phyloP scores from a whole-genome alignment of 2,888 invertebrate genomes.

The Calameuta filiformis region DNA sequence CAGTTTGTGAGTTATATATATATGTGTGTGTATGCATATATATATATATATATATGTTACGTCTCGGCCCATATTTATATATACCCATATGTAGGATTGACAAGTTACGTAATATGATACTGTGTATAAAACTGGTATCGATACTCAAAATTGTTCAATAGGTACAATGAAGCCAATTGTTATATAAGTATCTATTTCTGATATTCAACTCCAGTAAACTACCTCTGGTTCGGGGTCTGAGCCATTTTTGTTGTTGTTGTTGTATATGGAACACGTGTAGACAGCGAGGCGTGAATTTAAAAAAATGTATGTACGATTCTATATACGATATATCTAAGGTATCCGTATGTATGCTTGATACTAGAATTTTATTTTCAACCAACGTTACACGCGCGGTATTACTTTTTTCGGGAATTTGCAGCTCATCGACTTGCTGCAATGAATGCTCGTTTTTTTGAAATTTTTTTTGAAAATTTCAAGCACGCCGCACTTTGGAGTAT shows the following conservation, averaged over 20 bases:
- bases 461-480: neutral
- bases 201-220: neutral
- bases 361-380: neutral
- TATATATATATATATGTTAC: too few relatives aligned
- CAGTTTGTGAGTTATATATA: neutral
- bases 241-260: neutral
- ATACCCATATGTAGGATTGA: neutral
- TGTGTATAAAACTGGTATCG: slow-evolving; percentile 10
- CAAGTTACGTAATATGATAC: neutral
- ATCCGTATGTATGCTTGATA: neutral
- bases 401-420: neutral
- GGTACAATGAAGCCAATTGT: slow-evolving; percentile 30
- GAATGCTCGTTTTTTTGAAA: neutral
- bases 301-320: slow-evolving; percentile 17
- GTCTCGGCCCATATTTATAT: too few relatives aligned
- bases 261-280: neutral
- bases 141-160: slow-evolving; percentile 24
- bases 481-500: neutral
- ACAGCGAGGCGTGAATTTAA: neutral
- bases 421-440: neutral
- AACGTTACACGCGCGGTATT: neutral
- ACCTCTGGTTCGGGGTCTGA: neutral
- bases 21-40: too few relatives aligned
- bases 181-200: neutral
- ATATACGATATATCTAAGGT: slow-evolving; percentile 1